These are phyloP conservation scores for Trachemys scripta DNA, from an alignment of 2,113 vertebrate species.

Conservation along the genomic window DNA sequence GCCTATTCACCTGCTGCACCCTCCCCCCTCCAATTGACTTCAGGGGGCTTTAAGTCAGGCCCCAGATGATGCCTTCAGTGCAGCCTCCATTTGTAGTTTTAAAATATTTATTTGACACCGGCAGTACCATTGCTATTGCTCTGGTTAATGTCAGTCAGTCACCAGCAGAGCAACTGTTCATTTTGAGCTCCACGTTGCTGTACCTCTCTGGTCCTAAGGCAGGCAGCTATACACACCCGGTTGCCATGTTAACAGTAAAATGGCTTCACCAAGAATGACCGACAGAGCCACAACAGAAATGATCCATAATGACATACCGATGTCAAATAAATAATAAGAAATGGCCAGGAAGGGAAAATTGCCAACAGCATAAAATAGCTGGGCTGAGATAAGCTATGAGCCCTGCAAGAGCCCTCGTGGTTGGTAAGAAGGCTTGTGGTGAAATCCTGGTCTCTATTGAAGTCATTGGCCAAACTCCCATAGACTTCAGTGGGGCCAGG, in stretches of 20 bases:
- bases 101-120: neutral
- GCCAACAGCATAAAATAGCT: neutral
- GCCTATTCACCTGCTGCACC: neutral
- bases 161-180: neutral
- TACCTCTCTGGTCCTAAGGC: neutral
- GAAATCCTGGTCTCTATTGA: neutral
- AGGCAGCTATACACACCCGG: accelerated
- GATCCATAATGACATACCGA: neutral
- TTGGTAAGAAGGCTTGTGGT: neutral
- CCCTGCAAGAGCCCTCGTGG: neutral
- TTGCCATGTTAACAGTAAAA: conserved; percentile 9
- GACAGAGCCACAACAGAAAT: neutral
- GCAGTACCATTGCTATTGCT: neutral
- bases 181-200: neutral
- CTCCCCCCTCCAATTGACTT: neutral
- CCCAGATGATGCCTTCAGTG: neutral
- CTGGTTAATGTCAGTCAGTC: neutral
- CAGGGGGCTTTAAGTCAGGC: neutral
- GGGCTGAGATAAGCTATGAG: neutral
- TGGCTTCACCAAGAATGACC: neutral
- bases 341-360: neutral
- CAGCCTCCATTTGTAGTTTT: neutral
- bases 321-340: neutral
- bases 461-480: neutral
- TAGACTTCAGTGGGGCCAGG: neutral